Conservation (phyloP, 2,888 invertebrate species). For the Chloromyia formosa region DNA sequence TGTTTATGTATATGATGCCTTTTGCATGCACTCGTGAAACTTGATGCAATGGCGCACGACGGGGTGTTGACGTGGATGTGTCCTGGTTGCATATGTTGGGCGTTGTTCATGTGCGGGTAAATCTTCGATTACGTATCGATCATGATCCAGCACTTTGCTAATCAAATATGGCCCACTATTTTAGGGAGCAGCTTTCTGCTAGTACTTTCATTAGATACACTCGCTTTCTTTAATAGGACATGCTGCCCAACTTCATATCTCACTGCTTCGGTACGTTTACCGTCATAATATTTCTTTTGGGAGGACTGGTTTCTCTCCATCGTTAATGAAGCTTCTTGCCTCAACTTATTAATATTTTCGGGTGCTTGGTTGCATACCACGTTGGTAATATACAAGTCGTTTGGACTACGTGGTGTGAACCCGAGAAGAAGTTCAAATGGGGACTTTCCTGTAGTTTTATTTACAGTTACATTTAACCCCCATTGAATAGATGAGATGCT, state of each 20-base stretch:
- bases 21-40: too few species aligned
- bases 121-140: slow-evolving; percentile 16
- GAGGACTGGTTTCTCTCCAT: neutral
- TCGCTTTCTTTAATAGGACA: neutral
- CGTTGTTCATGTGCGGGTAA: too few species aligned
- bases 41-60: too few species aligned
- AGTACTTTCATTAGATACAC: neutral
- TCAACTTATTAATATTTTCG: neutral
- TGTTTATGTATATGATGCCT: too few species aligned
- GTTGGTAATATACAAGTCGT: neutral
- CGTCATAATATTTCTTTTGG: neutral
- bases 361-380: neutral
- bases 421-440: neutral
- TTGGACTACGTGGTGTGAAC: neutral
- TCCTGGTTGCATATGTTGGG: too few species aligned
- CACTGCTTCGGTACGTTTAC: neutral
- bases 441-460: neutral
- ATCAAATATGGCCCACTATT: slow-evolving; percentile 14
- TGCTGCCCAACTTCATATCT: slow-evolving; percentile 5
- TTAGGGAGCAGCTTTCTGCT: slow-evolving; percentile 11
- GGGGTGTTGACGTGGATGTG: too few species aligned
- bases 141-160: slow-evolving; percentile 7
- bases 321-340: neutral
- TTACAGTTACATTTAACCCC: neutral
- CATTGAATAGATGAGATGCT: neutral